Percentiles rank a stretch among this genome's conserved stretches.
Conservation (phyloP, 2,797 vertebrate genomes). For the Arremon brunneinucha region DNA sequence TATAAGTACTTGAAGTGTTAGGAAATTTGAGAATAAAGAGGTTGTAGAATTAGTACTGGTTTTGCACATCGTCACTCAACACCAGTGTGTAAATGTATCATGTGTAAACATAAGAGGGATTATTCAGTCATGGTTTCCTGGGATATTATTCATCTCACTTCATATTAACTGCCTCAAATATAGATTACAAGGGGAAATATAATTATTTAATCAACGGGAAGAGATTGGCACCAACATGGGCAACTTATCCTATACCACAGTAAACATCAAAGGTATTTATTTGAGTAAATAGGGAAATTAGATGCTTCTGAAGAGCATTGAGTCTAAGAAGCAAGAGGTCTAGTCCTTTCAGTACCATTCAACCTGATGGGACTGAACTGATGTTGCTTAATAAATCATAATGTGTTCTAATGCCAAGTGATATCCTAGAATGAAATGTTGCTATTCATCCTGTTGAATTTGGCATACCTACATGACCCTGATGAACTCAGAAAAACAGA, state of each 20-base stretch:
- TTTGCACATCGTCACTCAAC: neutral
- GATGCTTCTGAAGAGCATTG: neutral
- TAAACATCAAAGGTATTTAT: neutral
- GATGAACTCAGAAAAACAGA: neutral
- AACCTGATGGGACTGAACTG: neutral
- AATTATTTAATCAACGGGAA: neutral
- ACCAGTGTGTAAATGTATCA: neutral
- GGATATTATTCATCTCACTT: neutral
- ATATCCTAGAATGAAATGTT: neutral
- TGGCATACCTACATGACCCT: neutral
- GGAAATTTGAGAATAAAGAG: neutral
- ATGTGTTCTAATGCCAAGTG: neutral
- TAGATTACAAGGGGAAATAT: neutral
- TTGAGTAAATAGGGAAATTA: neutral
- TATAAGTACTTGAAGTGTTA: neutral
- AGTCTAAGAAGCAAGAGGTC: neutral
- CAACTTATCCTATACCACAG: neutral
- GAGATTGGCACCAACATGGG: neutral
- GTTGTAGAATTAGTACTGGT: neutral
- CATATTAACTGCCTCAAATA: neutral
- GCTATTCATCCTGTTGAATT: neutral
- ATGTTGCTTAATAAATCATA: neutral
- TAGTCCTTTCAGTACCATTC: neutral
- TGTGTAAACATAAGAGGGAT: neutral
- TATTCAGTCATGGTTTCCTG: neutral